These are phyloP conservation scores for Germaria angustata DNA, from an alignment of 2,888 invertebrate genomes.

Conservation along the genomic window DNA sequence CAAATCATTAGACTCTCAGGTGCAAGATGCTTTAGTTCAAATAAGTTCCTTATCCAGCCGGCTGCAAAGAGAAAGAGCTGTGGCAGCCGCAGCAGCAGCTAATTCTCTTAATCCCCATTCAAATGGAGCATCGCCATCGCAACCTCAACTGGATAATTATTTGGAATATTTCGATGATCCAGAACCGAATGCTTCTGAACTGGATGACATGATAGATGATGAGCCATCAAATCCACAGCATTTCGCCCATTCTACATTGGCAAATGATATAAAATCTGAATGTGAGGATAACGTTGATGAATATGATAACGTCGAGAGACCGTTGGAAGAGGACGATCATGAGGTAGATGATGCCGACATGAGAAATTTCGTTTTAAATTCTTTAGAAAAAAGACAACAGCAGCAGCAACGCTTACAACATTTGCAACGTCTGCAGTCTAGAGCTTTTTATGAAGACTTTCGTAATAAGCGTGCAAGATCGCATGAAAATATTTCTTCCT, in stretches of 20 bases:
- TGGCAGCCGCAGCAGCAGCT: constrained; percentile 68
- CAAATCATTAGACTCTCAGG: constrained; percentile 76
- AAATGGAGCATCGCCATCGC: constrained; percentile 50
- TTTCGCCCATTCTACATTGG: constrained; percentile 67
- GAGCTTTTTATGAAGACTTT: constrained; percentile 73
- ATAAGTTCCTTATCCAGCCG: constrained; percentile 75
- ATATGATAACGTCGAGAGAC: constrained; percentile 68
- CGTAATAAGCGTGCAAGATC: constrained; percentile 71
- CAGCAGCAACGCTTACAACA: constrained; percentile 69
- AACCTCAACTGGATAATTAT: constrained; percentile 72
- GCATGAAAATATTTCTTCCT: constrained; percentile 68
- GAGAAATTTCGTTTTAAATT: constrained; percentile 70
- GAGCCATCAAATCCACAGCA: constrained; percentile 68
- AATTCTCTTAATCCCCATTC: constrained; percentile 41
- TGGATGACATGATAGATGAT: constrained; percentile 77
- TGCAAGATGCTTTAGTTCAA: constrained; percentile 78
- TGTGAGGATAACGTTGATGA: constrained; percentile 75
- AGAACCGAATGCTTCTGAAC: constrained; percentile 74
- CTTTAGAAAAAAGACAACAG: constrained; percentile 60
- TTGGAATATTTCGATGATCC: constrained; percentile 77
- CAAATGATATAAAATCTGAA: constrained; percentile 76
- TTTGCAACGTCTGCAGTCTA: constrained; percentile 72
- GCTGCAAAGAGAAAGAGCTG: constrained; percentile 74
- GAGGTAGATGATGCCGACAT: constrained; percentile 69
- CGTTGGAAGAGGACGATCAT: constrained; percentile 71